Evolutionary conservation across 2,113 vertebrate species (phyloP).

Genomic region (Chlorocebus sabaeus): DNA sequence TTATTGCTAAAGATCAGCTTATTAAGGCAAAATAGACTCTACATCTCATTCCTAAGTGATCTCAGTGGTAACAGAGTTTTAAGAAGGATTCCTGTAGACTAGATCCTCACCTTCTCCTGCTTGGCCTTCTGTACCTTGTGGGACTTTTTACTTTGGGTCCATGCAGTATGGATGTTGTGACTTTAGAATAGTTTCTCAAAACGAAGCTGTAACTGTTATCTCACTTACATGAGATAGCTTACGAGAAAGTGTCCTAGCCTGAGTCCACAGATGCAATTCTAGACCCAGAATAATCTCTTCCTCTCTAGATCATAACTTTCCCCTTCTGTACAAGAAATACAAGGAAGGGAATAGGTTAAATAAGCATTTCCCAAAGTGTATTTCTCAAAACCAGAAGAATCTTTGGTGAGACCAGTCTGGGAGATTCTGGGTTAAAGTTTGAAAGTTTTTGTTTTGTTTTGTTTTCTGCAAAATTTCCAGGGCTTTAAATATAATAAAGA

Average conservation of each 20-base stretch:
- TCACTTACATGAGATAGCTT: not conserved
- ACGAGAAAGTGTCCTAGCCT: not conserved
- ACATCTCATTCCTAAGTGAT: fast-evolving
- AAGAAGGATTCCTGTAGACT: not conserved
- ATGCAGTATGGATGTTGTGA: not conserved
- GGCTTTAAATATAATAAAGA: not conserved
- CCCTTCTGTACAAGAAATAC: not conserved
- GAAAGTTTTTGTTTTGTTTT: not conserved
- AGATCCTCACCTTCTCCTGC: not conserved
- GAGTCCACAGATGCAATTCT: not conserved
- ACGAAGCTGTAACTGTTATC: not conserved
- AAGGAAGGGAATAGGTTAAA: not conserved
- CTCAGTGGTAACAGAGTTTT: not conserved
- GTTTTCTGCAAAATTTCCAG: not conserved
- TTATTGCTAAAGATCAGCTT: not conserved
- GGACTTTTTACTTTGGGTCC: not conserved
- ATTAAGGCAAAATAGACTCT: not conserved
- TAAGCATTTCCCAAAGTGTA: not conserved
- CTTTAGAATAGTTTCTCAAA: not conserved
- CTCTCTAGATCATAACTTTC: not conserved
- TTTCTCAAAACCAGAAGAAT: not conserved
- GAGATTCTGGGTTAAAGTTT: not conserved
- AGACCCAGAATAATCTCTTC: not conserved
- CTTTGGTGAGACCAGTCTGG: not conserved
- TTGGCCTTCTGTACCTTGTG: not conserved